phyloP scores from a whole-genome alignment of 2,113 vertebrate genomes.

The Merops nubicus region DNA sequence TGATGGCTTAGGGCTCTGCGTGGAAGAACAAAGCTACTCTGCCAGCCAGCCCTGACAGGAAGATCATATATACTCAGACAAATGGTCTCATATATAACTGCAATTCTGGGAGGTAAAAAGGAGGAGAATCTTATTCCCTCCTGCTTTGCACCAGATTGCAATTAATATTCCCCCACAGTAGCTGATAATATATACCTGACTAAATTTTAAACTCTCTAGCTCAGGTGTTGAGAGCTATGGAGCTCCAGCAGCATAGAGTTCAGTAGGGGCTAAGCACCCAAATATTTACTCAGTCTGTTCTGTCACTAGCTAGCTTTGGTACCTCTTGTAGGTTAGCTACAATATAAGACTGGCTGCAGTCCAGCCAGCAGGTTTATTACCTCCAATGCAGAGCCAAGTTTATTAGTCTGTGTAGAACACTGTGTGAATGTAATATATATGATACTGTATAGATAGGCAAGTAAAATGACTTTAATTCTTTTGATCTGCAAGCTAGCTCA shows the following conservation, averaged over 20 bases:
- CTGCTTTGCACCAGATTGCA: not conserved
- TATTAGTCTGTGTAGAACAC: not conserved
- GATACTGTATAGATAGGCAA: not conserved
- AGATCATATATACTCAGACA: not conserved
- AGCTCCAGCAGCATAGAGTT: not conserved
- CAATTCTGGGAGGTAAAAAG: not conserved
- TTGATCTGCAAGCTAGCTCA: not conserved
- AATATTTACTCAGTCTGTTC: not conserved
- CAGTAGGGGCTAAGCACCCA: not conserved
- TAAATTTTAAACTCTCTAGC: not conserved
- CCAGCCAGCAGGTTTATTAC: not conserved
- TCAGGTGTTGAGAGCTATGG: not conserved
- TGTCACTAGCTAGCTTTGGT: not conserved
- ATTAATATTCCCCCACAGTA: not conserved
- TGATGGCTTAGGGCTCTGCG: not conserved
- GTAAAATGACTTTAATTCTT: constrained; percentile 23
- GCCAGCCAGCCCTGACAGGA: not conserved
- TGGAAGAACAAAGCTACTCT: not conserved
- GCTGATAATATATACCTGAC: not conserved
- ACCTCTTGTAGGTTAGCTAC: not conserved
- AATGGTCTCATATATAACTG: not conserved
- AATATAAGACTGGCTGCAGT: not conserved
- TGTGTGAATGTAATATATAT: not conserved
- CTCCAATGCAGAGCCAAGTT: not conserved
- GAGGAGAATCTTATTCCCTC: not conserved